Conservation (phyloP, 1,140 invertebrate genomes). For the Rhagoletis zephyria region DNA sequence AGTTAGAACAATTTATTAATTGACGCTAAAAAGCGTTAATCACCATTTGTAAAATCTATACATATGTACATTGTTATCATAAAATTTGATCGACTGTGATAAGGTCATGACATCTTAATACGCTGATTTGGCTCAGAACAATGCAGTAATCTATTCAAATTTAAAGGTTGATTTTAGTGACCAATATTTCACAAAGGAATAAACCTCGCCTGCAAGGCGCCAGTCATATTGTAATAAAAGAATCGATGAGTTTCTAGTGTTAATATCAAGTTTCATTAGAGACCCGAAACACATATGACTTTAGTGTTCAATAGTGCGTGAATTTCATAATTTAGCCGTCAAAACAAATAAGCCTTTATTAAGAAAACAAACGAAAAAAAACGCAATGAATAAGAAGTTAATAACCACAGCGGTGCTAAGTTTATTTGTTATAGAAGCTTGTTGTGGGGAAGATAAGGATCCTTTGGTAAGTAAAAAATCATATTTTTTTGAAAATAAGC, state of each 20-base stretch:
- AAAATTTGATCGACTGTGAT: neutral
- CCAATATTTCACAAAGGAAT: too few species aligned
- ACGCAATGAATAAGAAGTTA: conserved; percentile 13
- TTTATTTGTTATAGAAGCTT: neutral
- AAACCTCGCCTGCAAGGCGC: neutral
- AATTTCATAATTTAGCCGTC: conserved; percentile 10
- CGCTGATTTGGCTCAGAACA: neutral
- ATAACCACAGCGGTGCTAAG: neutral
- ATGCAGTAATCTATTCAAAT: neutral
- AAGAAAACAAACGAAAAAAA: conserved; percentile 6
- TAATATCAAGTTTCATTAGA: neutral
- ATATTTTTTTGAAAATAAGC: neutral
- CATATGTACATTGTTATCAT: neutral
- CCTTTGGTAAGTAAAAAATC: conserved; percentile 11
- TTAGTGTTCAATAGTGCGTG: neutral
- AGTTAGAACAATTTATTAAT: neutral
- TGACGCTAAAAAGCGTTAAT: neutral
- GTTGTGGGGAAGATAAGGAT: neutral
- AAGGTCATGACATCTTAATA: neutral
- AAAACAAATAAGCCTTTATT: neutral
- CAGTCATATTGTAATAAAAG: neutral
- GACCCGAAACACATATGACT: neutral
- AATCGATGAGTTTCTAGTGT: conserved; percentile 10
- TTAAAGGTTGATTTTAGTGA: neutral
- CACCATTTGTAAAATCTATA: neutral